These are phyloP conservation scores for Silurus meridionalis DNA, from an alignment of 2,113 vertebrate species.

Conservation along the genomic window DNA sequence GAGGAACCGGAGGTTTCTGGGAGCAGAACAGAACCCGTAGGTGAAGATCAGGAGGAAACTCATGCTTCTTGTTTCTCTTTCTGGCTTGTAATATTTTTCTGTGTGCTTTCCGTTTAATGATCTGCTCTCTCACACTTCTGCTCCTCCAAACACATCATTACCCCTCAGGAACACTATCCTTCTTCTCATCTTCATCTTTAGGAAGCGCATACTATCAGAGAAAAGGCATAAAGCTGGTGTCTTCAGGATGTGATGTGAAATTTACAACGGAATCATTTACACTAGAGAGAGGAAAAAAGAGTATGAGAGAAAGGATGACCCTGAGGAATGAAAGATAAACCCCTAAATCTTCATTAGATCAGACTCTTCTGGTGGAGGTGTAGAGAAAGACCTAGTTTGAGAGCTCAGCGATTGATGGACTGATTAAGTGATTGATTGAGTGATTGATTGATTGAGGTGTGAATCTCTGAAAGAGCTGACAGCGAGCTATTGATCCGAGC, in stretches of 20 bases:
- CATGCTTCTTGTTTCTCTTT: constrained; percentile 66
- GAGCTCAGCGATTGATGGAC: constrained; percentile 21
- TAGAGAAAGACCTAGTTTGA: not conserved
- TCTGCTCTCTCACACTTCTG: constrained; percentile 80
- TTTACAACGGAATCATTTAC: not conserved
- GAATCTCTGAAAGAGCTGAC: constrained; percentile 51
- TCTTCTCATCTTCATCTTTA: constrained; percentile 64
- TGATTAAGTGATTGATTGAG: constrained; percentile 40
- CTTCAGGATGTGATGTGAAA: not conserved
- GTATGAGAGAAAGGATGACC: not conserved
- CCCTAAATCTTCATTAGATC: constrained; percentile 15
- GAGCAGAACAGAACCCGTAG: not conserved
- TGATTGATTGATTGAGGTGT: constrained; percentile 58
- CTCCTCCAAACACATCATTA: constrained; percentile 81
- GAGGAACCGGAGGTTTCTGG: not conserved
- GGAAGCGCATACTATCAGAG: not conserved
- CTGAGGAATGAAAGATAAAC: not conserved
- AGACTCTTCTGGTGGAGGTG: constrained; percentile 18
- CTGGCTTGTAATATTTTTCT: constrained; percentile 77
- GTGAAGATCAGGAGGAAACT: constrained; percentile 35
- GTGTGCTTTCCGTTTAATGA: constrained; percentile 79
- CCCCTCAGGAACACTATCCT: constrained; percentile 62
- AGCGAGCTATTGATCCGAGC: constrained; percentile 76
- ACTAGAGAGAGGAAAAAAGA: not conserved
- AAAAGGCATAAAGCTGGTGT: not conserved